These are phyloP conservation scores for Drosophila obscura DNA, from an alignment of 1,140 invertebrate genomes.

Conservation along the genomic window DNA sequence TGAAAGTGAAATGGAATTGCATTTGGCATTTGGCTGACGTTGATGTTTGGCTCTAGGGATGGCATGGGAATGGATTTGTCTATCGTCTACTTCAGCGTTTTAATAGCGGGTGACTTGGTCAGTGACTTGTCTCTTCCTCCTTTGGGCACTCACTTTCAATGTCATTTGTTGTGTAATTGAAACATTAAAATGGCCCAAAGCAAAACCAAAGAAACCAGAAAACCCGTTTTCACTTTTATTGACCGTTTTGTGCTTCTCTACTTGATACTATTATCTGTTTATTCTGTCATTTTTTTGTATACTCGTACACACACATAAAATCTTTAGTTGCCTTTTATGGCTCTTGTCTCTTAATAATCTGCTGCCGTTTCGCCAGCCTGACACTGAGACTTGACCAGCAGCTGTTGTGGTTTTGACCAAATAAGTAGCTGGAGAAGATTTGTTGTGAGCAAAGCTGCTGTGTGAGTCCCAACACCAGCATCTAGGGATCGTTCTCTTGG, in stretches of 20 bases:
- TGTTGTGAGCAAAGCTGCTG: constrained; percentile 31
- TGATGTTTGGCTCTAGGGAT: neutral
- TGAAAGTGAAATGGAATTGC: constrained; percentile 62
- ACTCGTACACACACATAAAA: constrained; percentile 32
- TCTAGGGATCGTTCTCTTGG: constrained; percentile 16
- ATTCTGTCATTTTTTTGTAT: constrained; percentile 7
- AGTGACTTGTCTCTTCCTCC: neutral
- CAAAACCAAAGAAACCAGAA: constrained; percentile 30
- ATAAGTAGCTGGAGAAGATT: constrained; percentile 39
- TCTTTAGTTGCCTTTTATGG: constrained; percentile 67
- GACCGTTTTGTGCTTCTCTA: constrained; percentile 71
- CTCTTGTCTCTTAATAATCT: constrained; percentile 39
- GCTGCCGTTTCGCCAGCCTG: constrained; percentile 46
- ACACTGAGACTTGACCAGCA: constrained; percentile 58
- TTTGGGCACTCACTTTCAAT: constrained; percentile 52
- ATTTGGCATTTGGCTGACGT: constrained; percentile 25
- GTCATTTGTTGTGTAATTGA: constrained; percentile 66
- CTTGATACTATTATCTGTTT: constrained; percentile 64
- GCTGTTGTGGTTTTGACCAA: constrained; percentile 57
- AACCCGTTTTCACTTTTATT: constrained; percentile 81
- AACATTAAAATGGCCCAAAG: constrained; percentile 43
- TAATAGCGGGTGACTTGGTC: no score
- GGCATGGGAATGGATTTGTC: neutral
- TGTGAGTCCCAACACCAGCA: constrained; percentile 14
- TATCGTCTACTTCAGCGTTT: neutral